Percentiles rank a stretch among this genome's conserved stretches.
Evolutionary conservation across 1,140 invertebrate species (phyloP).

Genomic region (Heliothis virescens): DNA sequence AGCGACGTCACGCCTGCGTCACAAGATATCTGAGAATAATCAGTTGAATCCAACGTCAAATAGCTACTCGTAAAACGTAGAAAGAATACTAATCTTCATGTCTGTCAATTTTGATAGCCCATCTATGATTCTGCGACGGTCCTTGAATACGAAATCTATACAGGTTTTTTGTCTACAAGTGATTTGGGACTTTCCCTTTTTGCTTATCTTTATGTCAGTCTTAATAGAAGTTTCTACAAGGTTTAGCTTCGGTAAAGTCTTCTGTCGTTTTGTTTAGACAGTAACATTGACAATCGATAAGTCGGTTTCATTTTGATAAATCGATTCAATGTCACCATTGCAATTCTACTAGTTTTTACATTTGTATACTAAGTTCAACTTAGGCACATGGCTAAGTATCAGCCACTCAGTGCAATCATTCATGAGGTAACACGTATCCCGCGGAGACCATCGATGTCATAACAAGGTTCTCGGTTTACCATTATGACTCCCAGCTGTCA

Average conservation of each 20-base stretch:
- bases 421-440: too few species aligned
- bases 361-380: too few species aligned
- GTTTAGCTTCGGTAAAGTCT: neutral
- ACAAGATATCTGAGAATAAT: slow-evolving; percentile 47
- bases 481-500: too few species aligned
- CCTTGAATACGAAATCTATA: slow-evolving; percentile 39
- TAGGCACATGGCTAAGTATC: too few species aligned
- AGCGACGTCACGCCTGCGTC: slow-evolving; percentile 36
- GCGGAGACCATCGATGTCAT: too few species aligned
- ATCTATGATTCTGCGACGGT: slow-evolving; percentile 39
- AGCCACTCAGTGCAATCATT: too few species aligned
- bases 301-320: too few species aligned
- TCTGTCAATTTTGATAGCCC: slow-evolving; percentile 47
- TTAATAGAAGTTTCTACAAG: slow-evolving; percentile 5
- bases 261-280: neutral
- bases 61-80: slow-evolving; percentile 45
- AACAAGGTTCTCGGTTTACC: too few species aligned
- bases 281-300: neutral
- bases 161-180: slow-evolving; percentile 36
- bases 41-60: slow-evolving; percentile 48
- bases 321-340: too few species aligned
- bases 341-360: too few species aligned
- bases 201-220: slow-evolving; percentile 32
- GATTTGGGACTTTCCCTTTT: slow-evolving; percentile 21
- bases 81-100: slow-evolving; percentile 48